Conservation (phyloP, 1,140 invertebrate genomes). For the Procambarus virginalis region DNA sequence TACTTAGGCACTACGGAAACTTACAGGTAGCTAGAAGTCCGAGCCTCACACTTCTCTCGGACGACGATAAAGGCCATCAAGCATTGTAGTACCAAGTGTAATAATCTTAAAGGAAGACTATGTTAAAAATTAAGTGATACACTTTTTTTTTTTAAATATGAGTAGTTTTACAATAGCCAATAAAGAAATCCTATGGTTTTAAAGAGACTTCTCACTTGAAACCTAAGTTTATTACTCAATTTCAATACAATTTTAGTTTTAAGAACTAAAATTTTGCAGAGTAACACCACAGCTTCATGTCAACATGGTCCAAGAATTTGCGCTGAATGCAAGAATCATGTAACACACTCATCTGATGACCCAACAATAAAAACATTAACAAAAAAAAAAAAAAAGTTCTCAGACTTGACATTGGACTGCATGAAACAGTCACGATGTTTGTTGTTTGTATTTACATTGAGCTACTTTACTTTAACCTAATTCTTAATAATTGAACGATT, state of each 20-base stretch:
- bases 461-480: too few relatives aligned
- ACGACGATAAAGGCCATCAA: neutral
- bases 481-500: too few relatives aligned
- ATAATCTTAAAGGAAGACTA: neutral
- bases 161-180: too few relatives aligned
- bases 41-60: neutral
- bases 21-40: conserved; percentile 6
- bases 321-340: neutral
- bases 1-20: neutral
- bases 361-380: too few relatives aligned
- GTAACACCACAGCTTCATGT: neutral
- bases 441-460: too few relatives aligned
- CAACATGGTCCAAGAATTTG: neutral
- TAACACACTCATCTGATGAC: neutral
- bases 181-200: neutral
- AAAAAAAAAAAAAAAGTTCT: too few relatives aligned
- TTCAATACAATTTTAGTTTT: neutral
- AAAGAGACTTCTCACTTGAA: neutral
- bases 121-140: neutral
- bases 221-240: neutral
- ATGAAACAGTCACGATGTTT: too few relatives aligned
- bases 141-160: neutral
- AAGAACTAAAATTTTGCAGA: neutral
- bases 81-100: neutral
- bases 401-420: too few relatives aligned